Evolutionary conservation across 2,797 vertebrate genomes (phyloP), one percentile per base, ranked within the genome.

Genomic region (Chromis chromis): DNA sequence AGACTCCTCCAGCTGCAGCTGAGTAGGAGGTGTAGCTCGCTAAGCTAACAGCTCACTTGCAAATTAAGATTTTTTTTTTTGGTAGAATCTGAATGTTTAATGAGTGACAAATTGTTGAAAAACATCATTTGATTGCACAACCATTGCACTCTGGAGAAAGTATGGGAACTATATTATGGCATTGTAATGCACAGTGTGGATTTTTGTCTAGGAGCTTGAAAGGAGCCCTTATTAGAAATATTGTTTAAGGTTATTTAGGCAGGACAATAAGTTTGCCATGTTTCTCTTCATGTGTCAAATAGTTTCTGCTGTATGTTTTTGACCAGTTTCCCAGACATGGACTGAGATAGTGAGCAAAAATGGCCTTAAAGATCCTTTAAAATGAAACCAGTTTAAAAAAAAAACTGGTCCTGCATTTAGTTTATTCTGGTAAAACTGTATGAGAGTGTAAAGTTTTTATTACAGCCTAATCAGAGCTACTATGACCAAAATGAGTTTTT

Each of bases 1-100:
- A 61, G 65, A 74, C 78, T 79, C 76, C 79, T 85, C 71, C 72
- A 86, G 81, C 83, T 86, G 85, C 79, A 77, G 81, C 76, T 84
- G 79, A 74, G 80, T 81, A 48, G 87, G 87, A 83, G 80, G 79
- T 83, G 78, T 76, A 84, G 78, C 74, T 70, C 33, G 13, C 65
- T 62, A 60, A 68, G 68, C 63, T 78, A 72, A 79, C 69, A 16
- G 76, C 76, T 81, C 67, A 76, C 75, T 75, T 82, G 55, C 78
- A 85, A 71, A 69, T 78, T n/a, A 54, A 70, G 27, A 54, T 60
- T 9, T 49, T 49, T 49, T 49, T 60, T 75, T 39, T 7, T 19
- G 19, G 57, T 60, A 22, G 39, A 78, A 83, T 53, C 48, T 69
- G 33, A 80, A 81, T 79, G 48, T 86, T 61, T 53, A 77, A 72